Base-by-base conservation (phyloP, 2,797 vertebrate genomes). In the Mormyrus hasselquistii region DNA sequence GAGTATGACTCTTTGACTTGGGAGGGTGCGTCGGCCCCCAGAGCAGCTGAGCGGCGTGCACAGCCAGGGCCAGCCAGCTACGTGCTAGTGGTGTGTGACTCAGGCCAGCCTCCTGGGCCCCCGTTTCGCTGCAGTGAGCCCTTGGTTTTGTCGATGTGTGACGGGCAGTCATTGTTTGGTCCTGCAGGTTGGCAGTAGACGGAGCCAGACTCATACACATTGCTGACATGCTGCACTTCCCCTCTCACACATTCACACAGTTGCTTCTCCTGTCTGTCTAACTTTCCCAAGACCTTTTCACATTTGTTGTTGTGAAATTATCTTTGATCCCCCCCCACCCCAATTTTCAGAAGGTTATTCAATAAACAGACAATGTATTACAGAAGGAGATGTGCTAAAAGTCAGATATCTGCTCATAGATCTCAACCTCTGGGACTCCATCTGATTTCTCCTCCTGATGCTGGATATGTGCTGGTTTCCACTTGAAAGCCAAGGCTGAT, bases 261-360 rank as follows among this genome's bases (percentile, higher is more conserved):
- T 53, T 5, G 83, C n/a, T 29, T 53, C 25, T 86, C n/a, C 76
- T 29, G 49, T 86, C 22, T 86, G 50, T 55, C 84, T 86, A 29
- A 52, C 14, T 52, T 86, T 53, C 76, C 41, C 76, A 47, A 82
- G 76, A 82, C 76, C 76, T 82, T 82, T 82, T 82, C 76, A 47
- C 41, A 53, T 52, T 53, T 86, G 50, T 29, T 53, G 49, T 55
- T 52, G 49, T 55, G 19, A 82, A 82, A 82, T 82, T 44, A 82
- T 86, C 12, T 86, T 52, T 86, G 22, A 86, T 55, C 0, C 19
- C 79, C 19, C 52, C 52, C 4, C 10, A 12, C 22, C 49, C 47
- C 9, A 6, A 50, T 86, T 50, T 34, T 53, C 47, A 86, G 84
- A 86, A 53, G 50, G 50, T 34, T 86, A 55, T 86, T 53, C 83